A percentile compares a stretch with the other conserved stretches of the same genome.
These are phyloP conservation scores for Drosophila silvestris DNA, from an alignment of 2,888 invertebrate species.

Conservation along the genomic window DNA sequence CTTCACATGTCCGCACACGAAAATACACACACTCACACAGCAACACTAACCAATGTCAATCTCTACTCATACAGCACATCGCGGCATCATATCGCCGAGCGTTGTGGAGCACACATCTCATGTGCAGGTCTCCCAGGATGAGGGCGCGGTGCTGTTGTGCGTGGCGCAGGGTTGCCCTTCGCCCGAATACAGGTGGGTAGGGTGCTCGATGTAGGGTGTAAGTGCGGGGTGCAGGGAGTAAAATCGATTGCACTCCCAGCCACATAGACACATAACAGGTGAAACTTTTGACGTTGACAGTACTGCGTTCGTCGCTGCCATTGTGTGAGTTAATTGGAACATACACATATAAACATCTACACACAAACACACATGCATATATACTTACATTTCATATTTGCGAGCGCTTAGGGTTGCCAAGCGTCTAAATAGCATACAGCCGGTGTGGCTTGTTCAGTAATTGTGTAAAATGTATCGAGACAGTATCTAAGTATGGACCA, in stretches of 20 bases:
- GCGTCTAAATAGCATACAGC: slow-evolving; percentile 56
- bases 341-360: slow-evolving; percentile 44
- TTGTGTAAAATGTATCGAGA: slow-evolving; percentile 62
- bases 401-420: slow-evolving; percentile 60
- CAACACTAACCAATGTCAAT: slow-evolving; percentile 68
- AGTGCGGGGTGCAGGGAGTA: slow-evolving; percentile 86
- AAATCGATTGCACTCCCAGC: slow-evolving; percentile 61
- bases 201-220: slow-evolving; percentile 86
- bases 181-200: slow-evolving; percentile 90
- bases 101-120: slow-evolving; percentile 90
- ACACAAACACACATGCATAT: slow-evolving; percentile 15
- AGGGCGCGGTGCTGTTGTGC: slow-evolving; percentile 91
- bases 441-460: slow-evolving; percentile 47
- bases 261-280: slow-evolving; percentile 42
- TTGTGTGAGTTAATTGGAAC: slow-evolving; percentile 72
- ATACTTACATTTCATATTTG: slow-evolving; percentile 29
- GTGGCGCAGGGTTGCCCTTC: slow-evolving; percentile 92
- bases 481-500: slow-evolving; percentile 41
- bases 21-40: not conserved
- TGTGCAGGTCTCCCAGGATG: slow-evolving; percentile 90
- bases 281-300: slow-evolving; percentile 78
- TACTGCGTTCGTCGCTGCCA: slow-evolving; percentile 15
- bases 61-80: slow-evolving; percentile 87
- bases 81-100: slow-evolving; percentile 90
- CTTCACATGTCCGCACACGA: not conserved